Percentiles rank a stretch among this genome's conserved stretches.
Conservation (phyloP, 2,113 vertebrate genomes). For the Grantiella picta region DNA sequence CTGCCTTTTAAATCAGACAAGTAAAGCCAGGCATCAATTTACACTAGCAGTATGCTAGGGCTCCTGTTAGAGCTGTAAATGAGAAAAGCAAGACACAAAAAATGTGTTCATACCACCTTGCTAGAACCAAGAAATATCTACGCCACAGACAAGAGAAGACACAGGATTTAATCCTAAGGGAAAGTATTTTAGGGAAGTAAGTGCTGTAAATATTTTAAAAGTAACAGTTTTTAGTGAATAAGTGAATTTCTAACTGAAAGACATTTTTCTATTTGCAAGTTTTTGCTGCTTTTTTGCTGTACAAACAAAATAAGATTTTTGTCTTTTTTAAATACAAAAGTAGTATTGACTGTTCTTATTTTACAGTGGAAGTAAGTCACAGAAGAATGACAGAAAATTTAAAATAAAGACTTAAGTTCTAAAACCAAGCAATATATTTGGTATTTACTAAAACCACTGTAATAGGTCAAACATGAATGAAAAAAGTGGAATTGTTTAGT, state of each 20-base stretch:
- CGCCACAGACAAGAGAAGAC: neutral
- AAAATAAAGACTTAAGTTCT: accelerated
- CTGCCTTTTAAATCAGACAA: neutral
- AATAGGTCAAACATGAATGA: neutral
- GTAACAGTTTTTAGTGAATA: neutral
- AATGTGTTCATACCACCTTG: neutral
- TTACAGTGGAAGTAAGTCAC: neutral
- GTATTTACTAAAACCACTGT: neutral
- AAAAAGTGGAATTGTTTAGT: neutral
- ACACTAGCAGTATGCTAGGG: neutral
- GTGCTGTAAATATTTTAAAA: neutral
- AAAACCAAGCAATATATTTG: neutral
- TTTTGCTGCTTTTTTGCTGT: neutral
- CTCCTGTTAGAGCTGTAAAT: neutral
- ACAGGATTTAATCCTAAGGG: neutral
- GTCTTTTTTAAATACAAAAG: neutral
- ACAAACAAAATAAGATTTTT: neutral
- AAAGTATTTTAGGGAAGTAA: neutral
- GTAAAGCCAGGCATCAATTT: neutral
- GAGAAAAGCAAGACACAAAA: neutral
- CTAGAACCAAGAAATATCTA: neutral
- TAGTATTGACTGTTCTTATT: neutral
- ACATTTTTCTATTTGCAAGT: neutral
- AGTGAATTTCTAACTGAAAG: neutral
- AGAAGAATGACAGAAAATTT: neutral